Conservation (phyloP, 2,888 invertebrate species). For the Atethmia centrago region DNA sequence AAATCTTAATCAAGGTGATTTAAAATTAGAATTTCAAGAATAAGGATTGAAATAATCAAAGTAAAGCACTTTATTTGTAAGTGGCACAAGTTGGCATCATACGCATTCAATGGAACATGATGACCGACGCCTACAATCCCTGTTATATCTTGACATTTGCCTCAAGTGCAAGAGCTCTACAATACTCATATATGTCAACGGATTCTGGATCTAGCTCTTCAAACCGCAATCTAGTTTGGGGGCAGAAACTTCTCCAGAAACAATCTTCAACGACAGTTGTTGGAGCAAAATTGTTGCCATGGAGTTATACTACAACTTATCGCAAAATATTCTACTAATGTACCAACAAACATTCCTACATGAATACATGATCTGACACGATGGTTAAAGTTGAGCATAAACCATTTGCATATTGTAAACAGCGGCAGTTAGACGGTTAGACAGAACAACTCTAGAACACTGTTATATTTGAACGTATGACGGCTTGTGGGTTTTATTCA, state of each 20-base stretch:
- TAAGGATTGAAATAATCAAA: too few relatives aligned
- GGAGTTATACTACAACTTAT: background rate
- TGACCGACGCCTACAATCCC: too few relatives aligned
- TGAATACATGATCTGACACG: slow-evolving; percentile 13
- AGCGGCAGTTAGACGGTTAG: slow-evolving; percentile 41
- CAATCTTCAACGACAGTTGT: background rate
- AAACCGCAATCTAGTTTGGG: background rate
- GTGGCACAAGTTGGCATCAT: too few relatives aligned
- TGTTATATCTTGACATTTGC: too few relatives aligned
- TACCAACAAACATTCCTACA: slow-evolving; percentile 1
- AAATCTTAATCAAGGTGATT: too few relatives aligned
- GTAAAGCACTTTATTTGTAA: too few relatives aligned
- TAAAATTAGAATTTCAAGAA: too few relatives aligned
- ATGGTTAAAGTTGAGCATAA: slow-evolving; percentile 46
- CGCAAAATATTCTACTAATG: background rate
- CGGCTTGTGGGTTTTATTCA: slow-evolving; percentile 17
- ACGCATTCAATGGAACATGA: too few relatives aligned
- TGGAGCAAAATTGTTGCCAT: background rate
- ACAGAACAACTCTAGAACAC: slow-evolving; percentile 33
- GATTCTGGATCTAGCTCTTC: background rate
- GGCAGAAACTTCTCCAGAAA: background rate
- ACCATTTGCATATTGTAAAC: slow-evolving; percentile 64
- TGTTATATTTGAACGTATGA: slow-evolving; percentile 36
- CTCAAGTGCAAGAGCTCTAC: background rate
- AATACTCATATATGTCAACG: background rate